Conservation (phyloP, 2,888 invertebrate species). For the Luperina testacea region DNA sequence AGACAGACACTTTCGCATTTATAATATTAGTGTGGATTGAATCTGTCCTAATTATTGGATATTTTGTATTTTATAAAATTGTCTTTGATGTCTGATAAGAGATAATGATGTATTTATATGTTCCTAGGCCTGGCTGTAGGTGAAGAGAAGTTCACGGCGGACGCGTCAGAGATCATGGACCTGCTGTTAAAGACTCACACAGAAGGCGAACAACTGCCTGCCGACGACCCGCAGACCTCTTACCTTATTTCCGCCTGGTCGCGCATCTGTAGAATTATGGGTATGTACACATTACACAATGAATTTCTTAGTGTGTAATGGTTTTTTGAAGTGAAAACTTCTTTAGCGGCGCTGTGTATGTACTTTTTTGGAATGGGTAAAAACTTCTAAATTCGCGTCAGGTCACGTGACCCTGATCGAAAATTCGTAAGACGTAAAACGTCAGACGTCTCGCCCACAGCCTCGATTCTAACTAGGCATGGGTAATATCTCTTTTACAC, state of each 20-base stretch:
- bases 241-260: constrained; percentile 99
- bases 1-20: too few species aligned
- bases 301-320: neutral
- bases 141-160: constrained; percentile 95
- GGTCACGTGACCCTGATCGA: too few species aligned
- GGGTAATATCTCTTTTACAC: too few species aligned
- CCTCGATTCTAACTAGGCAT: too few species aligned
- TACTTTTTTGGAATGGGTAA: too few species aligned
- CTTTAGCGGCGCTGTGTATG: too few species aligned
- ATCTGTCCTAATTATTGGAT: neutral
- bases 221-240: constrained; percentile 99
- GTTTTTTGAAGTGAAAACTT: too few species aligned
- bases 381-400: too few species aligned
- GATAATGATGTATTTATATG: neutral
- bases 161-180: constrained; percentile 99
- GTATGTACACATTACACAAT: constrained; percentile 67
- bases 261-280: constrained; percentile 98
- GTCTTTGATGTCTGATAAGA: too few species aligned
- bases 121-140: constrained; percentile 92
- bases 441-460: too few species aligned
- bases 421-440: too few species aligned
- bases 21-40: neutral
- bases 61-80: neutral
- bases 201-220: constrained; percentile 95
- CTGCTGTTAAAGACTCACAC: constrained; percentile 97